These are phyloP conservation scores for Sycobia sp. DNA, from an alignment of 1,140 invertebrate species.

Conservation along the genomic window DNA sequence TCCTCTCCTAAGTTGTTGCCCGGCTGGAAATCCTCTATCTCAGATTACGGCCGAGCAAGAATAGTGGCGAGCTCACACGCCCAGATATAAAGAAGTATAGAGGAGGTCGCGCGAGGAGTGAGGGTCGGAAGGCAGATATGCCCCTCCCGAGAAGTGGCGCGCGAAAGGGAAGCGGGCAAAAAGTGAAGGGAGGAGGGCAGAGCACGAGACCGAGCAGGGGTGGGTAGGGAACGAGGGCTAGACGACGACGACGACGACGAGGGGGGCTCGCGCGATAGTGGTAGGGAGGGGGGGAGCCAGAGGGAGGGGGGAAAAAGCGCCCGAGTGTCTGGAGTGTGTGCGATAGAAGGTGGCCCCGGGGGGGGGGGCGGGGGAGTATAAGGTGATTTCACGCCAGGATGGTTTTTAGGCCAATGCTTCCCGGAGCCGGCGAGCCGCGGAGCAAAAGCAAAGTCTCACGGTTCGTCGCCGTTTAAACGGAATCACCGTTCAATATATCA, in stretches of 20 bases:
- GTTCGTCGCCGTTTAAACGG: conserved; percentile 36
- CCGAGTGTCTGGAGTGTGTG: background rate
- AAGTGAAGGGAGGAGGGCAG: conserved; percentile 2
- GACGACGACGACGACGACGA: too few relatives aligned
- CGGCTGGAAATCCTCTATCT: too few relatives aligned
- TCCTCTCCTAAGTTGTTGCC: too few relatives aligned
- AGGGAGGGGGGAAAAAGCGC: background rate
- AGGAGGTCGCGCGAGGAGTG: too few relatives aligned
- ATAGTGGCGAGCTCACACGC: too few relatives aligned
- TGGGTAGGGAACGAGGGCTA: too few relatives aligned
- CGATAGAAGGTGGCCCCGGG: conserved; percentile 38
- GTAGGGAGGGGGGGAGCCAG: background rate
- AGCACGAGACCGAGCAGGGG: background rate
- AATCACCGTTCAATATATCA: conserved; percentile 30
- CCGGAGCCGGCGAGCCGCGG: conserved; percentile 4
- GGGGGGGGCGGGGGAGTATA: too few relatives aligned
- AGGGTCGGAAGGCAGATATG: too few relatives aligned
- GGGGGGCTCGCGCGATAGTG: too few relatives aligned
- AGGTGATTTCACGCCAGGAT: conserved; percentile 45
- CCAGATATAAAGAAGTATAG: too few relatives aligned
- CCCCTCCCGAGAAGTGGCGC: background rate
- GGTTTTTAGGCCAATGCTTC: conserved; percentile 41
- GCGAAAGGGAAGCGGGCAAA: background rate
- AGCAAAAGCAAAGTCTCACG: conserved; percentile 41
- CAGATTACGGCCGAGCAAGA: too few relatives aligned